These are phyloP conservation scores for Natrix natrix DNA, from an alignment of 2,797 vertebrate species.

Conservation along the genomic window DNA sequence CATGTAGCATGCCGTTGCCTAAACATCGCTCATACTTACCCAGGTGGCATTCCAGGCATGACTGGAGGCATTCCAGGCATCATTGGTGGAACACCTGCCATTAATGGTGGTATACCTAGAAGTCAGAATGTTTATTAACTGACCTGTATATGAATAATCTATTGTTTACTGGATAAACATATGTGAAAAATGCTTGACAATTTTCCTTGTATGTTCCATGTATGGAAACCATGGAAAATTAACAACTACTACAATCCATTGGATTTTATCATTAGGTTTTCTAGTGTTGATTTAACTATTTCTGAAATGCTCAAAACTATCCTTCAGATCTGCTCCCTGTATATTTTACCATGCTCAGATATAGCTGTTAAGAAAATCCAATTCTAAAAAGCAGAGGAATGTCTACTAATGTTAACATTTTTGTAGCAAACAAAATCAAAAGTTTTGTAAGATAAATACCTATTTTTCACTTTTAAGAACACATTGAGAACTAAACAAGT, in stretches of 20 bases:
- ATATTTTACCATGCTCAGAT: background rate
- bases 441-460: background rate
- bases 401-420: background rate
- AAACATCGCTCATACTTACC: slow-evolving; percentile 73
- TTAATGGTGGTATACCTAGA: slow-evolving; percentile 93
- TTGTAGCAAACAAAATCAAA: background rate
- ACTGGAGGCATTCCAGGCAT: slow-evolving; percentile 96
- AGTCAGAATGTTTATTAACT: background rate
- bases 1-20: background rate
- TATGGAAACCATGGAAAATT: background rate
- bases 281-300: background rate
- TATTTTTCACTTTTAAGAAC: background rate
- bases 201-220: background rate
- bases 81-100: slow-evolving; percentile 94
- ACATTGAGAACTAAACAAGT: background rate
- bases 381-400: background rate
- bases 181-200: background rate
- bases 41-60: slow-evolving; percentile 96
- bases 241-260: background rate
- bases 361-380: background rate
- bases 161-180: background rate
- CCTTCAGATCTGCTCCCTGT: background rate
- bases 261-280: background rate
- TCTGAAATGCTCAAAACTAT: background rate
- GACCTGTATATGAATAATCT: background rate